Percentiles rank a stretch among this genome's conserved stretches.
phyloP scores from a whole-genome alignment of 2,888 invertebrate species.

The Cataglyphis altisquamis region DNA sequence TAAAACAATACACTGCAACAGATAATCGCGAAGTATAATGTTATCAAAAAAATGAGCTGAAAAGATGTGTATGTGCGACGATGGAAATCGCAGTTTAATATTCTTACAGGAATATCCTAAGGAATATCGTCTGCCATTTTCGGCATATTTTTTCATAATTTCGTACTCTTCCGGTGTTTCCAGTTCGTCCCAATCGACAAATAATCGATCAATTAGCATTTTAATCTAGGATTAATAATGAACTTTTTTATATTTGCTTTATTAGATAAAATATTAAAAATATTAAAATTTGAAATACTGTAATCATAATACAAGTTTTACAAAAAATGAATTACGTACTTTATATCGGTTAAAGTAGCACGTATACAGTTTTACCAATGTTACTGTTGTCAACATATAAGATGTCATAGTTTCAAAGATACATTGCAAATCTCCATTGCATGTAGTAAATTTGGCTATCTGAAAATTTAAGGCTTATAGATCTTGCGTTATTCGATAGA shows the following conservation, averaged over 20 bases:
- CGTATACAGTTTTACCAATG: constrained; percentile 22
- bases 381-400: neutral
- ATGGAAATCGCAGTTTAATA: neutral
- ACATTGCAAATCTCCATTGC: constrained; percentile 3
- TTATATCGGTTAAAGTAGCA: constrained; percentile 35
- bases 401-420: constrained; percentile 17
- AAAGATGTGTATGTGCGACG: neutral
- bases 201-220: constrained; percentile 18
- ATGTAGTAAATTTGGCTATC: constrained; percentile 15
- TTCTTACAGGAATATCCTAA: constrained; percentile 31
- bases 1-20: constrained; percentile 36
- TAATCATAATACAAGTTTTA: neutral
- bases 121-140: constrained; percentile 18
- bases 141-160: constrained; percentile 29
- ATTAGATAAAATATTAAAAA: too few relatives aligned
- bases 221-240: constrained; percentile 29
- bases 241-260: neutral
- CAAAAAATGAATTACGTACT: constrained; percentile 13
- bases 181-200: constrained; percentile 29
- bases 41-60: neutral
- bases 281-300: too few relatives aligned
- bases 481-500: neutral
- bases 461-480: neutral
- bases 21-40: neutral
- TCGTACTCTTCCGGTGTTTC: constrained; percentile 36